phyloP scores from a whole-genome alignment of 2,797 vertebrate genomes.

The Chiroxiphia lanceolata region DNA sequence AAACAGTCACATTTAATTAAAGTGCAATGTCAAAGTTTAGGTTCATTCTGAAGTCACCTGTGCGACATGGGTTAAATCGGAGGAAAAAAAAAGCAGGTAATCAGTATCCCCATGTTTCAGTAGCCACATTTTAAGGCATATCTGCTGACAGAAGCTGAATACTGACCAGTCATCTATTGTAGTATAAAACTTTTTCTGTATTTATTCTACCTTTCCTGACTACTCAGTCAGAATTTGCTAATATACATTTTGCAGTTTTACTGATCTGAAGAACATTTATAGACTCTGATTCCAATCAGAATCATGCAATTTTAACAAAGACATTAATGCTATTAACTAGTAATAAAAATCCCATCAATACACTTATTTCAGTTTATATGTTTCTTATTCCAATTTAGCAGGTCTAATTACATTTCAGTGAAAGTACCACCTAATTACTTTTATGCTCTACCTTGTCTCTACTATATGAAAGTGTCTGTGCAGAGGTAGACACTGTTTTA shows the following conservation, averaged over 20 bases:
- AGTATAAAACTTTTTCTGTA: not conserved
- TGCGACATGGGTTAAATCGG: not conserved
- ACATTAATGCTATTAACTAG: not conserved
- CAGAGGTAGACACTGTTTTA: not conserved
- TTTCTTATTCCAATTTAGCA: not conserved
- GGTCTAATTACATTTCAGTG: not conserved
- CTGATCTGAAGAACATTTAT: not conserved
- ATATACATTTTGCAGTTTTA: not conserved
- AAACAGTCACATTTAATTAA: not conserved
- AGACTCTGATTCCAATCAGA: not conserved
- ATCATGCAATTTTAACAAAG: not conserved
- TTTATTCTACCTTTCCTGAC: not conserved
- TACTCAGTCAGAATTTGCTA: not conserved
- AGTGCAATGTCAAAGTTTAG: not conserved
- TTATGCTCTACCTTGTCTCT: not conserved
- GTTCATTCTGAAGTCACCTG: not conserved
- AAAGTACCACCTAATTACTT: not conserved
- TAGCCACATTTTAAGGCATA: not conserved
- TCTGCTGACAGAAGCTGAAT: not conserved
- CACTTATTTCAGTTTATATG: not conserved
- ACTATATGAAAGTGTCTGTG: not conserved
- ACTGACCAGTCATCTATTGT: not conserved
- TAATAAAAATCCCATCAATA: not conserved
- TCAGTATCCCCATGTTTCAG: not conserved
- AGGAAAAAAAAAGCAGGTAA: not conserved